phyloP scores from a whole-genome alignment of 2,888 invertebrate species.

The Paralinhomoeus sp. region DNA sequence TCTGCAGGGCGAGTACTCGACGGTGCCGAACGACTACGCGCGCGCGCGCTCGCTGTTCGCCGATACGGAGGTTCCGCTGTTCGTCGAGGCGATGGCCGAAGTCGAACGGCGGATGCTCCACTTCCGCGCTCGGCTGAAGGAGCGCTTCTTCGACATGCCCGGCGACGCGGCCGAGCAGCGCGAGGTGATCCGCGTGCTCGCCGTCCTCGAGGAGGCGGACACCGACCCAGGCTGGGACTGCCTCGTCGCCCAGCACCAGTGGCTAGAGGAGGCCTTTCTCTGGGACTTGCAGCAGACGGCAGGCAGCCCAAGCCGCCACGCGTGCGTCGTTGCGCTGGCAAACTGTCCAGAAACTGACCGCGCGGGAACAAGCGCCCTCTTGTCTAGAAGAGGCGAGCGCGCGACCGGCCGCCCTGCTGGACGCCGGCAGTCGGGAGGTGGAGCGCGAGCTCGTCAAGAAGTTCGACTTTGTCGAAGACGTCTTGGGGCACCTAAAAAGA shows the following conservation, averaged over 20 bases:
- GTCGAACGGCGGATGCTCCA: conserved; percentile 65
- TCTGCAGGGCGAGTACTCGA: conserved; percentile 60
- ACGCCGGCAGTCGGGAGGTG: no score
- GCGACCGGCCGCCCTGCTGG: no score
- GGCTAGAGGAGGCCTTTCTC: conserved; percentile 43
- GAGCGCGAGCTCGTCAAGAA: conserved; percentile 35
- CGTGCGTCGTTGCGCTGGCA: no score
- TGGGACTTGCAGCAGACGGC: conserved; percentile 34
- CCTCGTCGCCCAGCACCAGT: conserved; percentile 56
- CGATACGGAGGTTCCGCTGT: conserved; percentile 36
- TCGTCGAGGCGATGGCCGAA: conserved; percentile 48
- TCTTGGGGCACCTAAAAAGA: conserved; percentile 48
- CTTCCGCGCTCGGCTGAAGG: conserved; percentile 53
- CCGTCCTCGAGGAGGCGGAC: conserved; percentile 49
- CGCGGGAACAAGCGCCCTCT: no score
- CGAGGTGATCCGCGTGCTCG: conserved; percentile 54
- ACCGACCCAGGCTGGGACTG: conserved; percentile 94
- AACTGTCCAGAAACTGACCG: no score
- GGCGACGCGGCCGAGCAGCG: conserved; percentile 80
- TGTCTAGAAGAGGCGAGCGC: no score
- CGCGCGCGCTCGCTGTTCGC: conserved; percentile 83
- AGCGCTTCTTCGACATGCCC: conserved; percentile 65
- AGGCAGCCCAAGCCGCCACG: conserved; percentile 8
- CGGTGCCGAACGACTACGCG: conserved; percentile 89
- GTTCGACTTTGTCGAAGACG: conserved; percentile 52